Evolutionary conservation across 2,888 invertebrate species (phyloP).

Genomic region (Parascotia fuliginaria): DNA sequence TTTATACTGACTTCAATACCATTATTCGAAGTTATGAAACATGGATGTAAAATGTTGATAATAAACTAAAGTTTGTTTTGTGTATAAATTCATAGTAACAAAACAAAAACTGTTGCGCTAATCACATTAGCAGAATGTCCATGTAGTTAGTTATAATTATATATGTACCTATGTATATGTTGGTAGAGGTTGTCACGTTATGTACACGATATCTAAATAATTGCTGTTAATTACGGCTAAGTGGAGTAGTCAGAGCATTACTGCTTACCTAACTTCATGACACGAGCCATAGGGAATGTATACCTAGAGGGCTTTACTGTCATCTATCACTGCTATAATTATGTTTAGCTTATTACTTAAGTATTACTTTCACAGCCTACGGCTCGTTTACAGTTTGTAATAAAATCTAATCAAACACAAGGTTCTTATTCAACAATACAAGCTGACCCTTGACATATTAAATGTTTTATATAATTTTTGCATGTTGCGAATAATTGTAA

Average conservation of each 20-base stretch:
- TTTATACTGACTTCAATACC: too few relatives aligned
- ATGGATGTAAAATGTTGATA: too few relatives aligned
- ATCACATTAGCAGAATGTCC: too few relatives aligned
- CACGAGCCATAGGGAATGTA: conserved; percentile 15
- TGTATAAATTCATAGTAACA: too few relatives aligned
- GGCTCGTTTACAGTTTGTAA: conserved; percentile 45
- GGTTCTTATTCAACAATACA: conserved; percentile 49
- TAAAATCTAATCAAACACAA: conserved; percentile 54
- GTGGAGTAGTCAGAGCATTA: conserved; percentile 11
- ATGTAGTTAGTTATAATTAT: too few relatives aligned
- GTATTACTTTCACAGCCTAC: conserved; percentile 51
- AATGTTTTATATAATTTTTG: conserved; percentile 19
- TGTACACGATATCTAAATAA: conserved; percentile 36
- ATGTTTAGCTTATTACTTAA: conserved; percentile 38
- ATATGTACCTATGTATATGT: background rate
- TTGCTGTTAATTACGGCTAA: conserved; percentile 32
- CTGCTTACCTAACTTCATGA: conserved; percentile 32
- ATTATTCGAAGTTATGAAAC: too few relatives aligned
- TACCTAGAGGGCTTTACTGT: conserved; percentile 27
- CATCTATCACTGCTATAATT: conserved; percentile 31
- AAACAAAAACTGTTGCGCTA: too few relatives aligned
- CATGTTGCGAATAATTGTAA: conserved; percentile 37
- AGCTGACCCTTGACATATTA: conserved; percentile 45
- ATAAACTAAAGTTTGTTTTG: too few relatives aligned
- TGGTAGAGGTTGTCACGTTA: conserved; percentile 29